phyloP scores from a whole-genome alignment of 2,797 vertebrate genomes.

The Karalla daura region DNA sequence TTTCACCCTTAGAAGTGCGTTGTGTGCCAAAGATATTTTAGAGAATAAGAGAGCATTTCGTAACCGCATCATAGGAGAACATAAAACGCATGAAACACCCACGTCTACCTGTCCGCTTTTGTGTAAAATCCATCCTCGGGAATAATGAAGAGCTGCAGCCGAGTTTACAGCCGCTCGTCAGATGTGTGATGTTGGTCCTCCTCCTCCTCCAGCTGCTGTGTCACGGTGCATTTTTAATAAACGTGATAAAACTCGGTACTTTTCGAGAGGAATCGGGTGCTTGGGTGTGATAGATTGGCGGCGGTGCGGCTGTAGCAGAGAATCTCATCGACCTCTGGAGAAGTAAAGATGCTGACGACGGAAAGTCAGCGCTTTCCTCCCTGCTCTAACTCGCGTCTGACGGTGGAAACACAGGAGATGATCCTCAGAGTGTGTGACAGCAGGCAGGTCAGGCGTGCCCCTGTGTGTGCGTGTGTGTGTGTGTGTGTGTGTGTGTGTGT shows the following conservation, averaged over 20 bases:
- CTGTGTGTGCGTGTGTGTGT: conserved; percentile 18
- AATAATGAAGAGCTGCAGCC: neutral
- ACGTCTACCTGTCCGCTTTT: neutral
- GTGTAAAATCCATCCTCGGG: neutral
- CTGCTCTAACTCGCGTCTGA: neutral
- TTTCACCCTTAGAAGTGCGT: neutral
- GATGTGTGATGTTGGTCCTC: neutral
- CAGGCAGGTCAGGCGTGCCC: conserved; percentile 2
- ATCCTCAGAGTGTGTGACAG: conserved; percentile 29
- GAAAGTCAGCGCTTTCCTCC: neutral
- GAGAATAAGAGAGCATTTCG: neutral
- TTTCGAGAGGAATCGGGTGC: neutral
- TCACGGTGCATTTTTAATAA: conserved; percentile 4
- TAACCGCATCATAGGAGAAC: neutral
- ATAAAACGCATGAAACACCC: neutral
- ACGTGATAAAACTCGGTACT: conserved; percentile 16
- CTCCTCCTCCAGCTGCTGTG: conserved; percentile 16
- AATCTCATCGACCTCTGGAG: conserved; percentile 26
- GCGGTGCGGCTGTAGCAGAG: conserved; percentile 10
- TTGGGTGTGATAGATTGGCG: conserved; percentile 31
- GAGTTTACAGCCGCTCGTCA: neutral
- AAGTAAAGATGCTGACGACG: conserved; percentile 36
- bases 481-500: conserved; percentile 5
- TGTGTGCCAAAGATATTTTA: neutral
- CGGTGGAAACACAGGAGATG: conserved; percentile 14